Percentiles rank a stretch among this genome's conserved stretches.
These are phyloP conservation scores for Empidonax traillii DNA, from an alignment of 2,113 vertebrate genomes.

Conservation along the genomic window DNA sequence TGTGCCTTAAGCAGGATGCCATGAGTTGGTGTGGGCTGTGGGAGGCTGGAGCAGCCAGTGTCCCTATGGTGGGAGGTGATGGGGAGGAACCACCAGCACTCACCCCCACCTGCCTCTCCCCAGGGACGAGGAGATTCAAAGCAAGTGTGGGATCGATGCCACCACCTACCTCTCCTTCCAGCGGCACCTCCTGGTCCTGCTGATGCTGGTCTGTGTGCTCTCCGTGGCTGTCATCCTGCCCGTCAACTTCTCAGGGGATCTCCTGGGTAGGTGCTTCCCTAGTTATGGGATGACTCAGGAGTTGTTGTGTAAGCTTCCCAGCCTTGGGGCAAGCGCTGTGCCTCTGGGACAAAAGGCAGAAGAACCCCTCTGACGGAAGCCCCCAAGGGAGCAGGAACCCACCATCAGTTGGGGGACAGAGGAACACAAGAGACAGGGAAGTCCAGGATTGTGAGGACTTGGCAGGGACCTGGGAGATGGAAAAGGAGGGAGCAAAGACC, in stretches of 20 bases:
- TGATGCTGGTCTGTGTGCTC: constrained; percentile 87
- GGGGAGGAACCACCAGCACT: not conserved
- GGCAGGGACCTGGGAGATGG: not conserved
- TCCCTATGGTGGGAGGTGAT: not conserved
- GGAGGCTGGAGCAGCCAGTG: not conserved
- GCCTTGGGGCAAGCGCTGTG: not conserved
- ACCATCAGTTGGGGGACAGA: not conserved
- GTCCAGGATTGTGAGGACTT: not conserved
- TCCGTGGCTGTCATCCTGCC: constrained; percentile 92
- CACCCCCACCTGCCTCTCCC: not conserved
- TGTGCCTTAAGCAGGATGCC: not conserved
- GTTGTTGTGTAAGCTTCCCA: not conserved
- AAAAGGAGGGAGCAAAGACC: not conserved
- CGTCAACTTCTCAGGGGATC: constrained; percentile 90
- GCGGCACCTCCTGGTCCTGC: constrained; percentile 89
- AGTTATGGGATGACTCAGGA: not conserved
- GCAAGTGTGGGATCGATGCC: constrained; percentile 92
- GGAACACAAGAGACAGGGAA: not conserved
- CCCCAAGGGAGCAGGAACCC: not conserved
- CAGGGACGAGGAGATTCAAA: constrained; percentile 93
- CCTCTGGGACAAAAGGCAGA: not conserved
- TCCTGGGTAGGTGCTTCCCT: constrained; percentile 80
- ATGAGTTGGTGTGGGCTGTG: not conserved
- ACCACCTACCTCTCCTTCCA: constrained; percentile 96
- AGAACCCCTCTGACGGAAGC: not conserved